Base-by-base conservation (phyloP, 2,888 invertebrate species). In the Diaperis boleti region DNA sequence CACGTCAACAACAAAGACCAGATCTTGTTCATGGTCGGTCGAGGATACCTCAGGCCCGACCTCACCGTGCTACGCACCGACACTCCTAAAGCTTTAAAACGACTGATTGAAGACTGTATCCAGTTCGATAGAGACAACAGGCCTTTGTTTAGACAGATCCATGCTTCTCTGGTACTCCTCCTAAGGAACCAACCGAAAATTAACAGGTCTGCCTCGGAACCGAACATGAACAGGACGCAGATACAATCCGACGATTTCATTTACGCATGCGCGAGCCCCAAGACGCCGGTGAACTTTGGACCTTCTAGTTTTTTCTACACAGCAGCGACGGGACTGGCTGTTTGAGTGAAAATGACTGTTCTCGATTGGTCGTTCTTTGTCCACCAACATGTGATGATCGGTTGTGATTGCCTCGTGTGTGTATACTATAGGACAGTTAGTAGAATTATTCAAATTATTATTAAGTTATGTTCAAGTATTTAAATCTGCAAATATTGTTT, bases 11-110 rank as follows among this genome's bases (percentile, higher is more conserved):
- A 97, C 81, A 96, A 76, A 82, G 98, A 98, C 84, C 89, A 89
- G 81, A 97, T 98, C 75, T 83, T 98, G 50, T 98, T 96, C 83
- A 94, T 96, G 94, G 98, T 98, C 33, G 99, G 98, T 0, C 89
- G 96, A 59, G 98, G 98, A 0, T 88, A 90, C 71, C 84, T 99
- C 52, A 86, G 90, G 55, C 97, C 98, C 0, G 97, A 98, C 81
- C 84, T 92, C 70, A 87, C 89, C 31, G 89, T 91, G 68, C 83
- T 94, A 35, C 87, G 97, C 0, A 88, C 91, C 11, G 98, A 98
- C 81, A 93, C 94, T 7, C 98, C 99, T 1, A 94, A 95, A 78
- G 92, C 92, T 8, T 84, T 99, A 57, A 89, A 90, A 74, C 88
- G 94, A 15, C 86, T 98, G 20, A 88, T 94, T 68, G 92, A 94